phyloP scores from a whole-genome alignment of 1,140 invertebrate genomes.

The Papilio dardanus region DNA sequence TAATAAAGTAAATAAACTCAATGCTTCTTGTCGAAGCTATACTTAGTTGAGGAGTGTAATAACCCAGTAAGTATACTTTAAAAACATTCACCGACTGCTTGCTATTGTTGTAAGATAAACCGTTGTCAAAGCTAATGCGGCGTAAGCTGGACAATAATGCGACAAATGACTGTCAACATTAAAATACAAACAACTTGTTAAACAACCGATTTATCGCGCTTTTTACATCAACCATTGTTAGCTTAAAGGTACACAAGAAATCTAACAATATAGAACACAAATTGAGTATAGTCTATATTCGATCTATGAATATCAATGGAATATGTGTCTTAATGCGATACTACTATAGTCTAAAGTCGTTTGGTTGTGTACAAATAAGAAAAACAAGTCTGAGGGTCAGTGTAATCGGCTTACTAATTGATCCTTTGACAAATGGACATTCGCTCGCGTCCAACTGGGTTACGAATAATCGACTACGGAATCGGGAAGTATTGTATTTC shows the following conservation, averaged over 20 bases:
- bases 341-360: background rate
- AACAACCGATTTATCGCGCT: background rate
- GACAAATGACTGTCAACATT: constrained; percentile 25
- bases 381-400: constrained; percentile 23
- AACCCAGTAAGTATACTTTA: background rate
- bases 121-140: constrained; percentile 7
- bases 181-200: constrained; percentile 31
- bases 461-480: constrained; percentile 21
- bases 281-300: background rate
- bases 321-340: background rate
- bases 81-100: background rate
- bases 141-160: background rate
- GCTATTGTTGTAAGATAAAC: constrained; percentile 1
- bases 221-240: constrained; percentile 16
- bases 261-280: background rate
- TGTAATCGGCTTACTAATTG: constrained; percentile 45
- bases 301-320: background rate
- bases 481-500: constrained; percentile 33
- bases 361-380: background rate
- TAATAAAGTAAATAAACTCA: no score
- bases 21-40: no score
- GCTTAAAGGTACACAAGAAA: background rate
- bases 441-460: constrained; percentile 26
- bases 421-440: constrained; percentile 37
- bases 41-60: background rate